A percentile compares a stretch with the other conserved stretches of the same genome.
phyloP scores from a whole-genome alignment of 2,888 invertebrate species.

The Philaethria dido region DNA sequence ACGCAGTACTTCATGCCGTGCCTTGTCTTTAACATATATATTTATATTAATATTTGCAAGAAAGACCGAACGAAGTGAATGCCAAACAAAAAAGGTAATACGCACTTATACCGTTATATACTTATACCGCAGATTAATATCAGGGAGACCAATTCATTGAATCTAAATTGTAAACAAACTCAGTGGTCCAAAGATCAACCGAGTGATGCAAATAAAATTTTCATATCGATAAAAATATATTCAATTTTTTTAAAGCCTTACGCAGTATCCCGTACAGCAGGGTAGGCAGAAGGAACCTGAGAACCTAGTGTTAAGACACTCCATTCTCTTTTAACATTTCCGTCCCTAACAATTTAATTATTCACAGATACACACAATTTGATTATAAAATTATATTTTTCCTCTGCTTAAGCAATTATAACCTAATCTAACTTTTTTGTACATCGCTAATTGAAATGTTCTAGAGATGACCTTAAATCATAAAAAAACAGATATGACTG shows the following conservation, averaged over 20 bases:
- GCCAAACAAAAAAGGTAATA: constrained; percentile 19
- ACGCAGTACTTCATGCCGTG: no score
- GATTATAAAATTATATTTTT: no score
- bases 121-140: constrained; percentile 47
- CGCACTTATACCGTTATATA: constrained; percentile 35
- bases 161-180: constrained; percentile 63
- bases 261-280: no score
- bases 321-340: no score
- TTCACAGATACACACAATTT: no score
- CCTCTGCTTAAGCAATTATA: neutral
- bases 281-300: no score
- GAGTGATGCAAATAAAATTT: constrained; percentile 55
- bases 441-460: neutral
- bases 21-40: no score
- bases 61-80: neutral
- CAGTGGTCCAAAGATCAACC: constrained; percentile 61
- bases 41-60: neutral
- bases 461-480: neutral
- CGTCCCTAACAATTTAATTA: no score
- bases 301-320: no score
- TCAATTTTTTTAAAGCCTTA: no score
- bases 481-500: neutral
- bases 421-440: no score
- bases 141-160: constrained; percentile 63
- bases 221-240: constrained; percentile 15